Evolutionary conservation across 2,888 invertebrate species (phyloP).

Genomic region (Stenichneumon culpator): DNA sequence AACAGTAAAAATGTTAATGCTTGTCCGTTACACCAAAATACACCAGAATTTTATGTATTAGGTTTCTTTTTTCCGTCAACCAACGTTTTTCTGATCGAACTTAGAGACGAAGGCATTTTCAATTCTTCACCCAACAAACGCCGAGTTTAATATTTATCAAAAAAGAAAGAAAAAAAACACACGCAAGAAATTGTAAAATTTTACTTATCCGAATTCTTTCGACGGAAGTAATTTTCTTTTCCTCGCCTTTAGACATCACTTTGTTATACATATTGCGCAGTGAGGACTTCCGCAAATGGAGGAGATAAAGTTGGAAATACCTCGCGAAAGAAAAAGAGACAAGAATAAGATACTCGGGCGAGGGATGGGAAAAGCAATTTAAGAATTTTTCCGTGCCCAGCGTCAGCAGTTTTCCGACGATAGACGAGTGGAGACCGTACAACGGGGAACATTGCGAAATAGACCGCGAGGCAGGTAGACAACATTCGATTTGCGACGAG

Average conservation of each 20-base stretch:
- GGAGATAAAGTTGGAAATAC: conserved; percentile 12
- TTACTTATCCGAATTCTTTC: no score
- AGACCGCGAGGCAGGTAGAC: conserved; percentile 47
- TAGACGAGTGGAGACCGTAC: conserved; percentile 12
- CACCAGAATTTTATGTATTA: no score
- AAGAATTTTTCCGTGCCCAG: conserved; percentile 47
- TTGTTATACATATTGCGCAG: conserved; percentile 8
- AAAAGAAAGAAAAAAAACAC: no score
- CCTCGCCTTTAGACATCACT: background rate
- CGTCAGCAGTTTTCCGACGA: conserved; percentile 50
- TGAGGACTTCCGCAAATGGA: conserved; percentile 7
- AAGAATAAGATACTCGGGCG: conserved; percentile 15
- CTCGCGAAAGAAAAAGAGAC: conserved; percentile 3
- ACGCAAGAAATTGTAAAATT: no score
- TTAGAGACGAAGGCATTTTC: no score
- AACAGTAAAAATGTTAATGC: no score
- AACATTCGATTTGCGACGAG: conserved; percentile 55
- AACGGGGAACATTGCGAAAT: conserved; percentile 40
- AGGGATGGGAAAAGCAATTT: conserved; percentile 53
- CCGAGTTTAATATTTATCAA: no score
- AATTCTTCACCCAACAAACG: no score
- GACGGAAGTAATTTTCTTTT: background rate
- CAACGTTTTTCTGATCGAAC: no score
- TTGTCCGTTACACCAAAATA: no score
- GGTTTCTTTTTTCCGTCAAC: no score